Percentiles rank a stretch among this genome's conserved stretches.
These are phyloP conservation scores for Plecotus auritus DNA, from an alignment of 2,113 vertebrate genomes.

Conservation along the genomic window DNA sequence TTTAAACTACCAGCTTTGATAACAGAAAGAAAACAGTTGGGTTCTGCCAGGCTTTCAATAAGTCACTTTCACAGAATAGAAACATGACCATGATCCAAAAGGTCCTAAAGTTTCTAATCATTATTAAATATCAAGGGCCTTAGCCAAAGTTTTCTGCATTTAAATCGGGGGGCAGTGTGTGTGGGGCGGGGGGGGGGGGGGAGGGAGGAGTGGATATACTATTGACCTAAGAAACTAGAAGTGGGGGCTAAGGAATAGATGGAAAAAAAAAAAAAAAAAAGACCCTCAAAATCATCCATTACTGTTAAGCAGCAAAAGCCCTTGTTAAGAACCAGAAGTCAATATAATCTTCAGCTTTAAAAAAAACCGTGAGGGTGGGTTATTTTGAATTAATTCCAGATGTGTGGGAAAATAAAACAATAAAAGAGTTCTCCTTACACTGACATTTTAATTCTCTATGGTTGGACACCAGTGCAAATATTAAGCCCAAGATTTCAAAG, in stretches of 20 bases:
- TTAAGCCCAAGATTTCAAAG: conserved; percentile 47
- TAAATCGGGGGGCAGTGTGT: background rate
- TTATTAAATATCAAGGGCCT: conserved; percentile 64
- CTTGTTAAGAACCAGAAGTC: conserved; percentile 38
- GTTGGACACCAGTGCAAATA: conserved; percentile 31
- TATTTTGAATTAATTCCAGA: conserved; percentile 37
- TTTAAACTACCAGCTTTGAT: conserved; percentile 69
- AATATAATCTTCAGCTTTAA: background rate
- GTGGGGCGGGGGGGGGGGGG: background rate
- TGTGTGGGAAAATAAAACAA: conserved; percentile 35
- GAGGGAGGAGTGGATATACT: background rate
- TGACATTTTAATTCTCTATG: conserved; percentile 49
- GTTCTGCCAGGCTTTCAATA: conserved; percentile 71
- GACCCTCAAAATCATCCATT: background rate
- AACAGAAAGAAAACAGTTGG: conserved; percentile 80
- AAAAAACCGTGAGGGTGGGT: background rate
- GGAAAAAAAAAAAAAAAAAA: background rate
- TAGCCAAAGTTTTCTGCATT: conserved; percentile 68
- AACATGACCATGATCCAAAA: conserved; percentile 69
- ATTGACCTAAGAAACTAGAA: conserved; percentile 37
- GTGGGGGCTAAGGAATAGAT: background rate
- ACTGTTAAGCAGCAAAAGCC: conserved; percentile 40
- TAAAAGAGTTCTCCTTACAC: conserved; percentile 32
- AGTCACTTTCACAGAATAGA: conserved; percentile 74
- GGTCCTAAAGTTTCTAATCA: conserved; percentile 64